phyloP scores from a whole-genome alignment of 2,113 vertebrate genomes.

The Odontesthes bonariensis region DNA sequence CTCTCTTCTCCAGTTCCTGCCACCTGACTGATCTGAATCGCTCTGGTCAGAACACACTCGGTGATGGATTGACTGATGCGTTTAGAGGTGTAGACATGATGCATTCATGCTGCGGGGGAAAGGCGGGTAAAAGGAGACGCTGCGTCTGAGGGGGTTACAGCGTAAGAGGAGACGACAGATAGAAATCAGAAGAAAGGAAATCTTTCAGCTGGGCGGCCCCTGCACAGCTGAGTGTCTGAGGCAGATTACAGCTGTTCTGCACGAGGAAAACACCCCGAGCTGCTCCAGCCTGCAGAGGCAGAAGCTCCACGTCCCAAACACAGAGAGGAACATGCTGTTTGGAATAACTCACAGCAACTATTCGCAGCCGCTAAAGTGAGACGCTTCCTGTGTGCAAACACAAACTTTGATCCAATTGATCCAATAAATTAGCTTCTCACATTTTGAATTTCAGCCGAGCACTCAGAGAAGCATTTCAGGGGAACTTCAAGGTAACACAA shows the following conservation, averaged over 20 bases:
- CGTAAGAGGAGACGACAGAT: conserved; percentile 51
- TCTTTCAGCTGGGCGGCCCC: conserved; percentile 20
- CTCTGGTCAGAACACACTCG: not conserved
- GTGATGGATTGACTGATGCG: conserved; percentile 37
- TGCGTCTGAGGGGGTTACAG: not conserved
- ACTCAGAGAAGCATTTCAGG: no score
- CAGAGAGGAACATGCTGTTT: no score
- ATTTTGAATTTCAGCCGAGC: no score
- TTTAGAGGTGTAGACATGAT: conserved; percentile 38
- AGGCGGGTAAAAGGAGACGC: conserved; percentile 27
- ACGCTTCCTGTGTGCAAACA: no score
- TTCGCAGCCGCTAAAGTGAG: no score
- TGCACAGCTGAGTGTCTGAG: not conserved
- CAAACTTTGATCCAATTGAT: no score
- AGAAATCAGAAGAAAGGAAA: conserved; percentile 53
- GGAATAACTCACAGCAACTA: no score
- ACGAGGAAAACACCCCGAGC: conserved; percentile 1
- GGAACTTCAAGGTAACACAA: no score
- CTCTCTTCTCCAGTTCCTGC: conserved; percentile 42
- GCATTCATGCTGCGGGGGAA: conserved; percentile 9
- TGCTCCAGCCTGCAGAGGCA: not conserved
- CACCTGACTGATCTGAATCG: conserved; percentile 16
- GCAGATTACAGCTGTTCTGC: conserved; percentile 16
- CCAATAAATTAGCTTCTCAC: no score
- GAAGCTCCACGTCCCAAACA: no score